Evolutionary conservation across 2,113 vertebrate genomes (phyloP).

Genomic region (Hippocampus guttulatus): DNA sequence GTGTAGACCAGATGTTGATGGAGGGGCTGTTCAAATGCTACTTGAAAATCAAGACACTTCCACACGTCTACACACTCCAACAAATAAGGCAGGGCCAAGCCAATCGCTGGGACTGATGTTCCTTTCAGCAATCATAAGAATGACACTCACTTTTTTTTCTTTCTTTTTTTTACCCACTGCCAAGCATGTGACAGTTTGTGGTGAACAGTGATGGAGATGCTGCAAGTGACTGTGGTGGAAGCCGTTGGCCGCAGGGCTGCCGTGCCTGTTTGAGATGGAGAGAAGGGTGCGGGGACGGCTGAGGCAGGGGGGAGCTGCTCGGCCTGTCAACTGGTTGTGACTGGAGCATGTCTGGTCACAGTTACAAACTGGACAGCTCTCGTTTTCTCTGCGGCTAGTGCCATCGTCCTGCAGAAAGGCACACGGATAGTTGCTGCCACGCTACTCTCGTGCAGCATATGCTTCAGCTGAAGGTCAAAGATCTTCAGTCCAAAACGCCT

Average conservation of each 20-base stretch:
- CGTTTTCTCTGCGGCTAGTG: conserved; percentile 60
- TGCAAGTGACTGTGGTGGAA: conserved; percentile 57
- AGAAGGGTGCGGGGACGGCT: not conserved
- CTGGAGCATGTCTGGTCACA: conserved; percentile 62
- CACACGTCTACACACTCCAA: conserved; percentile 25
- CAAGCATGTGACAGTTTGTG: conserved; percentile 66
- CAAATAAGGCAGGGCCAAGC: conserved; percentile 40
- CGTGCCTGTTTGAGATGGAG: conserved; percentile 46
- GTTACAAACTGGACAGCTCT: conserved; percentile 67
- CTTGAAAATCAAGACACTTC: conserved; percentile 58
- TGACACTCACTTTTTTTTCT: conserved; percentile 56
- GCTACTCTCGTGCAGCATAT: conserved; percentile 65
- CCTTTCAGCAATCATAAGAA: conserved; percentile 68
- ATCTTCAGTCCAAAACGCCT: conserved; percentile 60
- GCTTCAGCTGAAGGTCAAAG: conserved; percentile 71
- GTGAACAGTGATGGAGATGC: conserved; percentile 60
- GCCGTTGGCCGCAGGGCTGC: conserved; percentile 59
- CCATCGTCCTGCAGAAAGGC: conserved; percentile 56
- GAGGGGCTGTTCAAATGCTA: conserved; percentile 72
- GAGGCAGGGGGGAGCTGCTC: conserved; percentile 26
- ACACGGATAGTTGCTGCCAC: conserved; percentile 45
- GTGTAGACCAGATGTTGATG: conserved; percentile 74
- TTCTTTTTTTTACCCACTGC: conserved; percentile 44
- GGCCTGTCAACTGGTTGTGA: conserved; percentile 71
- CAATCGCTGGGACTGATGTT: conserved; percentile 71